Evolutionary conservation across 2,797 vertebrate species (phyloP).

Genomic region (Liasis olivaceus): DNA sequence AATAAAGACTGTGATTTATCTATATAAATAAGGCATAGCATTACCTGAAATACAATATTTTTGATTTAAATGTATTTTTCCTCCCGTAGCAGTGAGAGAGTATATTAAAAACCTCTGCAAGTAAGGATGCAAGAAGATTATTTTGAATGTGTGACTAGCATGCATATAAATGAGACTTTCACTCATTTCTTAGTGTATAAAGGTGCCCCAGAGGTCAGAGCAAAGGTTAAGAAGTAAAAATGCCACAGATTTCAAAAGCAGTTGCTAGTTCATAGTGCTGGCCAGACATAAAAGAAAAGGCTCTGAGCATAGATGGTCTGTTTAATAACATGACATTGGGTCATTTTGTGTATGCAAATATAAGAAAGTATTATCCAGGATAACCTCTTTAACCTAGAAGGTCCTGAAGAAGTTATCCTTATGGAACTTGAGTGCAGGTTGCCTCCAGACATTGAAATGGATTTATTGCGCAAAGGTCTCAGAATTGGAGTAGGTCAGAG

Average conservation of each 20-base stretch:
- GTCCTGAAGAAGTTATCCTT: background rate
- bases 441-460: background rate
- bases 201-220: slow-evolving; percentile 13
- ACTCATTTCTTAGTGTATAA: background rate
- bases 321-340: rapidly evolving
- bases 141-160: background rate
- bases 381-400: background rate
- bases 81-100: background rate
- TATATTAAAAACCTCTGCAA: background rate
- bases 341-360: background rate
- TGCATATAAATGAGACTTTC: background rate
- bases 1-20: background rate
- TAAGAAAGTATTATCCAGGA: background rate
- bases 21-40: background rate
- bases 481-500: background rate
- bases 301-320: background rate
- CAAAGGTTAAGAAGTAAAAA: background rate
- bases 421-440: background rate
- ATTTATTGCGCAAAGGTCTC: background rate
- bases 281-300: background rate
- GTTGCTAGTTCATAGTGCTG: background rate
- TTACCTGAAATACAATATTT: background rate
- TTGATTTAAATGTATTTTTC: background rate
- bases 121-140: rapidly evolving
- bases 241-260: background rate